Evolutionary conservation across 37 sponge, comb jelly and placozoan genomes (phyloP).

Genomic region (Aphrocallistes beatrix): DNA sequence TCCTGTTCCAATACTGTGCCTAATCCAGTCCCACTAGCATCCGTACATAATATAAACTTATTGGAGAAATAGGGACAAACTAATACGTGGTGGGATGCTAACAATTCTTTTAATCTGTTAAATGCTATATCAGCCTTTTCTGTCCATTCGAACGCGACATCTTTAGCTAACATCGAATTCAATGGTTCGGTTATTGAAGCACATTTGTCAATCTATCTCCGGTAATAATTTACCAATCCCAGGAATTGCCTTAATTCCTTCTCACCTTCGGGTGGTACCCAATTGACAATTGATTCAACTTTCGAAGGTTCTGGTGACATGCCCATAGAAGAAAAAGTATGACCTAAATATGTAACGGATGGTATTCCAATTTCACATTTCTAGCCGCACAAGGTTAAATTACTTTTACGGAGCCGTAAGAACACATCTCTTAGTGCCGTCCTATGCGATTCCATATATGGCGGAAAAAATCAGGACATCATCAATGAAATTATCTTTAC

Average conservation of each 20-base stretch:
- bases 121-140: background rate
- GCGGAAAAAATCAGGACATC: background rate
- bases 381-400: background rate
- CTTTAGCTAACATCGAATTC: background rate
- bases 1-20: constrained; percentile 28
- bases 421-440: background rate
- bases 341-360: background rate
- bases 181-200: background rate
- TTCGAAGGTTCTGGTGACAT: background rate
- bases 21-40: constrained; percentile 23
- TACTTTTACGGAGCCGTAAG: background rate
- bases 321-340: background rate
- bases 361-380: background rate
- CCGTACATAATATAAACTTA: constrained; percentile 8
- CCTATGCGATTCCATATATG: background rate
- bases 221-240: background rate
- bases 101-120: background rate
- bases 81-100: background rate
- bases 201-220: background rate
- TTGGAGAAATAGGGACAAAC: background rate
- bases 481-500: too few species aligned
- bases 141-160: background rate
- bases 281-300: background rate
- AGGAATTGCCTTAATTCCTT: background rate
- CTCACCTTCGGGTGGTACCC: background rate